Percentiles rank a stretch among this genome's conserved stretches.
Conservation (phyloP, 2,888 invertebrate genomes). For the Megamerina dolium region DNA sequence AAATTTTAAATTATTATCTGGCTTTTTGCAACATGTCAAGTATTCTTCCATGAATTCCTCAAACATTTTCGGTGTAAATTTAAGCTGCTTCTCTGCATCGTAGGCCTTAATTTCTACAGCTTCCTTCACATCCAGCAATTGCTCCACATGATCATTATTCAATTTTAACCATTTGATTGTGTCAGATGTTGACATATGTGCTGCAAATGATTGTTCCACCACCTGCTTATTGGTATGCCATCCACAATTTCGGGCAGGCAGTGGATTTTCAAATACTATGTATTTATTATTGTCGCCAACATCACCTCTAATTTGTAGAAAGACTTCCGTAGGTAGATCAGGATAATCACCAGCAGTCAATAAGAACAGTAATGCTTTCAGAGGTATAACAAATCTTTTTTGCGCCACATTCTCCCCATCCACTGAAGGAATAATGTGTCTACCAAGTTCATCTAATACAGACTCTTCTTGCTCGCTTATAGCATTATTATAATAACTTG, state of each 20-base stretch:
- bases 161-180: conserved; percentile 2
- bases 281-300: conserved; percentile 12
- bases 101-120: conserved; percentile 4
- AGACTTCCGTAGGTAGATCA: conserved; percentile 36
- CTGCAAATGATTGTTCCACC: conserved; percentile 21
- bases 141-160: not conserved
- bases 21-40: not conserved
- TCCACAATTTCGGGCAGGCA: conserved; percentile 37
- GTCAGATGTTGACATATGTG: conserved; percentile 13
- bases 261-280: conserved; percentile 30
- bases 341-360: conserved; percentile 30
- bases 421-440: not conserved
- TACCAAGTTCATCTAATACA: not conserved
- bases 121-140: conserved; percentile 3
- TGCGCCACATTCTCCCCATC: not conserved
- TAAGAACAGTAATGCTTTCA: conserved; percentile 34
- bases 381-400: conserved; percentile 22
- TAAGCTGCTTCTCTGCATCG: not conserved
- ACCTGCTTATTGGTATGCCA: conserved; percentile 35
- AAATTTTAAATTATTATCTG: conserved; percentile 9
- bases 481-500: conserved; percentile 6
- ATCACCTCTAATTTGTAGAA: conserved; percentile 21
- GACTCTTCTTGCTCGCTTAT: conserved; percentile 5
- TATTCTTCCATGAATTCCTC: conserved; percentile 18
- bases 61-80: conserved; percentile 18